Conservation (phyloP, 2,113 vertebrate genomes). For the Pelecanoides urinatrix region DNA sequence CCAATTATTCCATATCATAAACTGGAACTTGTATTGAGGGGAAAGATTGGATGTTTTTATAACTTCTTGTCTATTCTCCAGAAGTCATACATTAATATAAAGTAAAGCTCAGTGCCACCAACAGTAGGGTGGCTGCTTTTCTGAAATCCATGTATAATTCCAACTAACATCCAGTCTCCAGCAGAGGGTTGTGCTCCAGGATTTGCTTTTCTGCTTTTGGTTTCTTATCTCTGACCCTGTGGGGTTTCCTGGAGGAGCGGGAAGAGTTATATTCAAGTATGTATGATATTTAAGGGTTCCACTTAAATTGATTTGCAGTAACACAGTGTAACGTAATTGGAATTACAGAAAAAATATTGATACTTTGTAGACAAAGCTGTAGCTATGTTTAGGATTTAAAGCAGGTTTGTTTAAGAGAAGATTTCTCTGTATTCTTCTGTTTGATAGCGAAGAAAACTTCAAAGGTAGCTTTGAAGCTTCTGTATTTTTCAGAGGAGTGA, state of each 20-base stretch:
- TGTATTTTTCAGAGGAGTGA: neutral
- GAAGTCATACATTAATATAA: neutral
- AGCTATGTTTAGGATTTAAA: neutral
- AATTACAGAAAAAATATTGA: neutral
- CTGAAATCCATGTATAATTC: neutral
- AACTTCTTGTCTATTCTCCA: neutral
- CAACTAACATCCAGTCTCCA: neutral
- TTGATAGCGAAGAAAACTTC: neutral
- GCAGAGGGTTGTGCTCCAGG: neutral
- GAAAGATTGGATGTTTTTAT: neutral
- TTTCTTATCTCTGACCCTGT: neutral
- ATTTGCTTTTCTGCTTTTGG: conserved; percentile 2
- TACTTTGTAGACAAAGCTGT: neutral
- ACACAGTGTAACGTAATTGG: neutral
- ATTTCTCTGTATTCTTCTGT: neutral
- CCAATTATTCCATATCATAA: neutral
- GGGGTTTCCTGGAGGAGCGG: neutral
- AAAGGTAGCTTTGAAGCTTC: conserved; percentile 26
- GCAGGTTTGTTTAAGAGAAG: neutral
- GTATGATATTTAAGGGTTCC: neutral
- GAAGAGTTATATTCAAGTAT: neutral
- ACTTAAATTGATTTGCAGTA: neutral
- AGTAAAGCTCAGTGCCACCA: neutral
- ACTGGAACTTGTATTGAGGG: neutral
- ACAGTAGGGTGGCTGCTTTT: neutral